These are phyloP conservation scores for Austrolebias charrua DNA, from an alignment of 2,797 vertebrate genomes.

Conservation along the genomic window DNA sequence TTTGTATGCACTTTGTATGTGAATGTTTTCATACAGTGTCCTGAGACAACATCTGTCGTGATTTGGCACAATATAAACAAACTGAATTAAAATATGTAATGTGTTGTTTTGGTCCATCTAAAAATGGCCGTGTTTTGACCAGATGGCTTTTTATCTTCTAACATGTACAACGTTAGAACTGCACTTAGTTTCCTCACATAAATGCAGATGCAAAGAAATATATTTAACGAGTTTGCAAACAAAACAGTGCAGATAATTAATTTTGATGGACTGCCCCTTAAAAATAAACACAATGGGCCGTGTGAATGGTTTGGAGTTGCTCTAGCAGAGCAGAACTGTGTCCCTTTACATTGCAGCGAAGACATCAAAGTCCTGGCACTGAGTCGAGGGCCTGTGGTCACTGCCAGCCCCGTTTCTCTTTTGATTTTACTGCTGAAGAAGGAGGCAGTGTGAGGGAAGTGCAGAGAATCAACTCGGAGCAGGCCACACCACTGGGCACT, in stretches of 20 bases:
- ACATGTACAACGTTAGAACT: neutral
- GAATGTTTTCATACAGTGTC: no score
- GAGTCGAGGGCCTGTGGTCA: conserved; percentile 52
- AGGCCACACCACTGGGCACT: conserved; percentile 57
- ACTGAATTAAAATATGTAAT: no score
- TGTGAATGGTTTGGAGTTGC: conserved; percentile 25
- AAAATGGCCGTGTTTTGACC: neutral
- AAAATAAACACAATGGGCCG: conserved; percentile 24
- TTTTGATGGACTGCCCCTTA: conserved; percentile 4
- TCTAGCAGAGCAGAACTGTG: conserved; percentile 27
- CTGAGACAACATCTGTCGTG: no score
- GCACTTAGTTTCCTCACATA: neutral
- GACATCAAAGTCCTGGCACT: conserved; percentile 67
- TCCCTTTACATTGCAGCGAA: conserved; percentile 38
- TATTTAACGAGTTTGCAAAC: conserved; percentile 18
- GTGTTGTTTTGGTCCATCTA: no score
- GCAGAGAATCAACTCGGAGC: conserved; percentile 41
- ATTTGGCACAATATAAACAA: no score
- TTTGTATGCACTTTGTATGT: no score
- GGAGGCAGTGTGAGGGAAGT: conserved; percentile 28
- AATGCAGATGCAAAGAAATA: neutral
- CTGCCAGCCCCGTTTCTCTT: conserved; percentile 54
- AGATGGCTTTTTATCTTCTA: neutral
- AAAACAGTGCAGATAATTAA: neutral
- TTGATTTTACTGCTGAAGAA: conserved; percentile 63